These are phyloP conservation scores for Mus caroli DNA, from an alignment of 2,797 vertebrate species.

Conservation along the genomic window DNA sequence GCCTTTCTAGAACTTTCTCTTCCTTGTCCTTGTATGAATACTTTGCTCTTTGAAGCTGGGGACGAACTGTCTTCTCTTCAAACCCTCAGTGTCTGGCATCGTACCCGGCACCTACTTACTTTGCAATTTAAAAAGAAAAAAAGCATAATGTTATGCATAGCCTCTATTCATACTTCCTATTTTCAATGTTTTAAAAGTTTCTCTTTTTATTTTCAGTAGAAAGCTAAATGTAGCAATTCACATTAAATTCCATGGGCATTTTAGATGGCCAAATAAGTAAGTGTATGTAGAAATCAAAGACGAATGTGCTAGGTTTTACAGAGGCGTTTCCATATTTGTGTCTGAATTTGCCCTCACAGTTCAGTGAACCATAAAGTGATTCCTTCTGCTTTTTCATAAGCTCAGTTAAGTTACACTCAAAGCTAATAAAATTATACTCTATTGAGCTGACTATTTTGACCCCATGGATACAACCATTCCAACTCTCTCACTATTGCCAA, in stretches of 20 bases:
- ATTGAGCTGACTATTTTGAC: constrained; percentile 35
- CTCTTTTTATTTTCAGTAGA: constrained; percentile 46
- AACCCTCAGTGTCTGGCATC: background rate
- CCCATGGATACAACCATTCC: constrained; percentile 31
- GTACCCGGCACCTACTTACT: background rate
- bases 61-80: background rate
- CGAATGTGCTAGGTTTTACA: constrained; percentile 46
- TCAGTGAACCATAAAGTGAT: background rate
- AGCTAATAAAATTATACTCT: constrained; percentile 47
- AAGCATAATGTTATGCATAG: background rate
- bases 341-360: background rate
- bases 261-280: background rate
- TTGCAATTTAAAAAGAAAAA: background rate
- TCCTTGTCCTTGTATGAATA: background rate
- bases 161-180: background rate
- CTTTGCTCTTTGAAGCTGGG: background rate
- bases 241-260: constrained; percentile 2
- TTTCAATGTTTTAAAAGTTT: constrained; percentile 44
- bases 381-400: constrained; percentile 23
- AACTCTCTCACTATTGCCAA: constrained; percentile 15
- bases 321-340: background rate
- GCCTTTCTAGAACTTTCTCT: background rate
- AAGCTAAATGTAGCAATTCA: constrained; percentile 21
- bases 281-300: constrained; percentile 46
- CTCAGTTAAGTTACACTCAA: constrained; percentile 37